These are phyloP conservation scores for Meloidogyne chitwoodi DNA, from an alignment of 1,140 invertebrate species.

Conservation along the genomic window DNA sequence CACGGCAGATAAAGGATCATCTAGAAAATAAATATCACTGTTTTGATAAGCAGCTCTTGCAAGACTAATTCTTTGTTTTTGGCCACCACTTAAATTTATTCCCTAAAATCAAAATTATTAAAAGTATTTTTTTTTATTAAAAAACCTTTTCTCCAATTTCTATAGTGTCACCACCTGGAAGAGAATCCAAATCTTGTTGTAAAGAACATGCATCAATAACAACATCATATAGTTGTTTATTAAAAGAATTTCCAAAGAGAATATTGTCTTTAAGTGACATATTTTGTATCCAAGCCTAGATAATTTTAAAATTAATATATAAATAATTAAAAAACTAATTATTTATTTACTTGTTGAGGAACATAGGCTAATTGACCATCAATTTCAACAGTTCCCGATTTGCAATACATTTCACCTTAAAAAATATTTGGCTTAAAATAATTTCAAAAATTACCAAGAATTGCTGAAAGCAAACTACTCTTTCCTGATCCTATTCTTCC, in stretches of 20 bases:
- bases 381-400: conserved; percentile 30
- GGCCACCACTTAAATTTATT: conserved; percentile 92
- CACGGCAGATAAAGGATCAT: conserved; percentile 91
- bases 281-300: conserved; percentile 84
- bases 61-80: conserved; percentile 89
- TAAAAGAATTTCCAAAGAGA: conserved; percentile 71
- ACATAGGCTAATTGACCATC: conserved; percentile 68
- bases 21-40: conserved; percentile 82
- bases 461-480: conserved; percentile 31
- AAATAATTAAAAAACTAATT: neutral
- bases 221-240: conserved; percentile 73
- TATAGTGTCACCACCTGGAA: conserved; percentile 63
- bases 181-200: conserved; percentile 56
- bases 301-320: too few relatives aligned
- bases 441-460: conserved; percentile 48
- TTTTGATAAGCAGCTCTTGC: conserved; percentile 87
- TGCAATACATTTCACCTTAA: conserved; percentile 65
- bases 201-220: conserved; percentile 63
- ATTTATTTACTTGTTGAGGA: conserved; percentile 73
- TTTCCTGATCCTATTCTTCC: conserved; percentile 42
- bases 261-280: conserved; percentile 83
- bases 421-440: neutral
- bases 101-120: conserved; percentile 63
- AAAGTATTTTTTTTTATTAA: too few relatives aligned
- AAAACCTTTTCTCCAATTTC: conserved; percentile 66